These are phyloP conservation scores for Lepidostoma basale DNA, from an alignment of 1,140 invertebrate genomes.

Conservation along the genomic window DNA sequence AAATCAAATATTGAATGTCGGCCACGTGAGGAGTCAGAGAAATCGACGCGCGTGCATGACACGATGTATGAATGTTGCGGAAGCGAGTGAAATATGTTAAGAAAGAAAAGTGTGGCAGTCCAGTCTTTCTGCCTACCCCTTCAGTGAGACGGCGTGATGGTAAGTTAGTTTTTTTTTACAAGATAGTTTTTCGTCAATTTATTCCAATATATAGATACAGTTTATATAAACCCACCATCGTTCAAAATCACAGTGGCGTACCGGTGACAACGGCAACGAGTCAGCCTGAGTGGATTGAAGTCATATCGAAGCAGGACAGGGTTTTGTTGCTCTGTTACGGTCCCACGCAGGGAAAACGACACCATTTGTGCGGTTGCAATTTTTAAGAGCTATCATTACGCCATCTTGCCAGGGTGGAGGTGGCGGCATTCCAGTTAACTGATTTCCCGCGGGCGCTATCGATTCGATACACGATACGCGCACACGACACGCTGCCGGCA, in stretches of 20 bases:
- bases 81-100: too few species aligned
- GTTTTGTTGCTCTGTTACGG: background rate
- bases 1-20: too few species aligned
- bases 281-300: background rate
- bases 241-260: background rate
- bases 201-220: too few species aligned
- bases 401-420: background rate
- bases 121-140: too few species aligned
- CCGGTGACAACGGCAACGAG: background rate
- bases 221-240: too few species aligned
- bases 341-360: conserved; percentile 8
- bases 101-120: too few species aligned
- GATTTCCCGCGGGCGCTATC: conserved; percentile 46
- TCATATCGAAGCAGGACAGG: background rate
- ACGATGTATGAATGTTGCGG: too few species aligned
- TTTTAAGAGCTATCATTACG: conserved; percentile 42
- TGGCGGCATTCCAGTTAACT: conserved; percentile 37
- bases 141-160: too few species aligned
- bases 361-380: conserved; percentile 32
- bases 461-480: conserved; percentile 44
- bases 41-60: too few species aligned
- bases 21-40: too few species aligned
- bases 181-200: too few species aligned
- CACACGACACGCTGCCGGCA: conserved; percentile 15
- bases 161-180: too few species aligned